phyloP scores from a whole-genome alignment of 1,140 invertebrate species.

The Andricus grossulariae region DNA sequence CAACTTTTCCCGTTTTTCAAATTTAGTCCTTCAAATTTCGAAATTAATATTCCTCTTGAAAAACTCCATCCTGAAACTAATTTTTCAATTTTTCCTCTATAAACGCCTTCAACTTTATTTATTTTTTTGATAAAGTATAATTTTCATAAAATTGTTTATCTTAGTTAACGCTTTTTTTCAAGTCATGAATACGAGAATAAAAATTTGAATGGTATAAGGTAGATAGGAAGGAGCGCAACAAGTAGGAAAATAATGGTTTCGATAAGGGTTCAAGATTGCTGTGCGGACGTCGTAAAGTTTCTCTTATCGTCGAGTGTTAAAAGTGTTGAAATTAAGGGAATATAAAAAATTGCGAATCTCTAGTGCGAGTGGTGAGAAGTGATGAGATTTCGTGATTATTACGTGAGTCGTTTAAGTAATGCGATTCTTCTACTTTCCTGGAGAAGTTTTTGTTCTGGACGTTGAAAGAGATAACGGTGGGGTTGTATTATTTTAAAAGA shows the following conservation, averaged over 20 bases:
- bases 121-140: too few relatives aligned
- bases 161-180: too few relatives aligned
- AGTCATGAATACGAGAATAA: too few relatives aligned
- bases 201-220: too few relatives aligned
- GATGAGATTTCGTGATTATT: constrained; percentile 26
- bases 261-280: constrained; percentile 7
- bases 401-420: constrained; percentile 24
- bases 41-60: not conserved
- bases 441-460: not conserved
- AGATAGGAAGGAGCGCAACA: constrained; percentile 1
- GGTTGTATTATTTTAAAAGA: not conserved
- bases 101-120: too few relatives aligned
- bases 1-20: not conserved
- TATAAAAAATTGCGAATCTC: constrained; percentile 1
- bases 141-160: too few relatives aligned
- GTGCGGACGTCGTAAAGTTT: constrained; percentile 21
- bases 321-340: not conserved
- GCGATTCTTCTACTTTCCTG: not conserved
- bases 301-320: constrained; percentile 16
- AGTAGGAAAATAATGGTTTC: constrained; percentile 4
- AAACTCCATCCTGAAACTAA: too few relatives aligned
- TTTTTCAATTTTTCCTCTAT: too few relatives aligned
- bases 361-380: constrained; percentile 22
- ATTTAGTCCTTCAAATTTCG: not conserved
- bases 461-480: not conserved